Conservation (phyloP, 2,113 vertebrate species). For the Neolamprologus kungweensis region DNA sequence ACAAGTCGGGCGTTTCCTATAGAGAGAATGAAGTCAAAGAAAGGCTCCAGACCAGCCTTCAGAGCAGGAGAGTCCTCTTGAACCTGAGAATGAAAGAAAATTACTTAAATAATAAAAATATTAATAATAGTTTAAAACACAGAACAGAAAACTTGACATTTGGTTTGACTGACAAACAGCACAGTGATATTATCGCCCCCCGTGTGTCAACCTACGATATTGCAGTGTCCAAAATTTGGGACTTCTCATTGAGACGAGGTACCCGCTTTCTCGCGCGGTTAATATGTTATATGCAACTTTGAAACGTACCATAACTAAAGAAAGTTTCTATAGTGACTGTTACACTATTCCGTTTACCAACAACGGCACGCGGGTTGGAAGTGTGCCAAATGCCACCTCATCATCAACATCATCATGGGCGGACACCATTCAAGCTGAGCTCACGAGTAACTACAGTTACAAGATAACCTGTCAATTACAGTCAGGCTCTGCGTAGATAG, state of each 20-base stretch:
- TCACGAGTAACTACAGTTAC: neutral
- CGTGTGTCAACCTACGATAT: neutral
- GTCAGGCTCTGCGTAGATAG: neutral
- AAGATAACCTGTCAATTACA: neutral
- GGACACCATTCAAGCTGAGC: neutral
- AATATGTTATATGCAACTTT: neutral
- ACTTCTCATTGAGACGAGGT: neutral
- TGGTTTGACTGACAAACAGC: neutral
- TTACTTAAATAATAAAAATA: neutral
- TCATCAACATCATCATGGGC: slow-evolving; percentile 19
- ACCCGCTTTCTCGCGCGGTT: neutral
- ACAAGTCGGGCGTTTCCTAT: slow-evolving; percentile 85
- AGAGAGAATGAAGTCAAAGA: slow-evolving; percentile 93
- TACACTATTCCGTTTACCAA: neutral
- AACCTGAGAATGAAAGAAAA: slow-evolving; percentile 64
- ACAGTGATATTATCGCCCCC: neutral
- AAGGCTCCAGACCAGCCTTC: slow-evolving; percentile 86
- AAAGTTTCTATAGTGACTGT: neutral
- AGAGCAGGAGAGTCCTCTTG: slow-evolving; percentile 87
- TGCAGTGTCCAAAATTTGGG: neutral
- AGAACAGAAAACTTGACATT: neutral
- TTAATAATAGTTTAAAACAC: neutral
- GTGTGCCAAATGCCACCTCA: slow-evolving; percentile 52
- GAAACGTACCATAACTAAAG: accelerated
- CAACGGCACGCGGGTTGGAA: neutral